Conservation (phyloP, 2,797 vertebrate species). For the Harpagifer antarcticus region DNA sequence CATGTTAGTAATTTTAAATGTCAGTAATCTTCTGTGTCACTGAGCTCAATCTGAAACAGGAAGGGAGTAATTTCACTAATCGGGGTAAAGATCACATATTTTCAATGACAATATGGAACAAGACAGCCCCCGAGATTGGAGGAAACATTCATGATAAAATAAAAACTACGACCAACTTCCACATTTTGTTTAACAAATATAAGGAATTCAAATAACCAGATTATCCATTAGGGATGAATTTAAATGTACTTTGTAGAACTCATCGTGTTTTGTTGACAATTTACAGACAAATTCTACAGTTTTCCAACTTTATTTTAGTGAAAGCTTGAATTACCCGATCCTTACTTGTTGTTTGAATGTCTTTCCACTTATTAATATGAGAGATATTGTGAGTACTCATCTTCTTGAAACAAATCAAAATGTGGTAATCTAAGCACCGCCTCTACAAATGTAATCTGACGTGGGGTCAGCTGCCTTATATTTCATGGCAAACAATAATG, state of each 20-base stretch:
- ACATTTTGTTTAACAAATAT: neutral
- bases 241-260: neutral
- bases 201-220: neutral
- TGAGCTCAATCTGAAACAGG: slow-evolving; percentile 59
- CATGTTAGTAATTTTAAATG: slow-evolving; percentile 68
- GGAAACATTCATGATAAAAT: slow-evolving; percentile 22
- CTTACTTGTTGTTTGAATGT: neutral
- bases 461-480: neutral
- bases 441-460: neutral
- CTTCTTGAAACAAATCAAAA: neutral
- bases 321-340: neutral
- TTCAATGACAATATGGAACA: slow-evolving; percentile 66
- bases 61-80: slow-evolving; percentile 69
- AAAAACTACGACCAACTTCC: slow-evolving; percentile 12
- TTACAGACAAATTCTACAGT: neutral
- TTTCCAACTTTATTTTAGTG: neutral
- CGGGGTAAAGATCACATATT: slow-evolving; percentile 63
- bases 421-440: neutral
- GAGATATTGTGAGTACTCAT: neutral
- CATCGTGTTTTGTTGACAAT: neutral
- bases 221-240: neutral
- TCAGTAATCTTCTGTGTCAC: slow-evolving; percentile 63
- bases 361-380: neutral
- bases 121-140: slow-evolving; percentile 13
- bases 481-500: slow-evolving; percentile 23